Percentiles rank a stretch among this genome's conserved stretches.
Evolutionary conservation across 1,140 invertebrate genomes (phyloP).

Genomic region (Drosophila melanogaster): Release_6_plus_ISO1_MT NT_033777.3:30573501-30574000

Average conservation of each 20-base stretch:
- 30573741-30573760: slow-evolving; percentile 58
- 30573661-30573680: slow-evolving; percentile 42
- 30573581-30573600: slow-evolving; percentile 38
- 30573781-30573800: slow-evolving; percentile 42
- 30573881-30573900: background rate
- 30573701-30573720: slow-evolving; percentile 50
- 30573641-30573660: slow-evolving; percentile 55
- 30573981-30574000: slow-evolving; percentile 46
- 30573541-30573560: slow-evolving; percentile 51
- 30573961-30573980: slow-evolving; percentile 25
- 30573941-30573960: slow-evolving; percentile 21
- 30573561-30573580: slow-evolving; percentile 34
- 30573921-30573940: slow-evolving; percentile 5
- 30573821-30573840: slow-evolving; percentile 11
- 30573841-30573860: background rate
- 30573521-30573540: slow-evolving; percentile 40
- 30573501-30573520: slow-evolving; percentile 58
- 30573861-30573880: background rate
- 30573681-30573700: slow-evolving; percentile 41
- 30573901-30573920: background rate
- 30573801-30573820: slow-evolving; percentile 13
- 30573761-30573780: slow-evolving; percentile 50
- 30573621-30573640: slow-evolving; percentile 72
- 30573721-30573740: slow-evolving; percentile 63
- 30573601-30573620: slow-evolving; percentile 35